phyloP scores from a whole-genome alignment of 1,140 invertebrate species.

The Drosophila truncata region DNA sequence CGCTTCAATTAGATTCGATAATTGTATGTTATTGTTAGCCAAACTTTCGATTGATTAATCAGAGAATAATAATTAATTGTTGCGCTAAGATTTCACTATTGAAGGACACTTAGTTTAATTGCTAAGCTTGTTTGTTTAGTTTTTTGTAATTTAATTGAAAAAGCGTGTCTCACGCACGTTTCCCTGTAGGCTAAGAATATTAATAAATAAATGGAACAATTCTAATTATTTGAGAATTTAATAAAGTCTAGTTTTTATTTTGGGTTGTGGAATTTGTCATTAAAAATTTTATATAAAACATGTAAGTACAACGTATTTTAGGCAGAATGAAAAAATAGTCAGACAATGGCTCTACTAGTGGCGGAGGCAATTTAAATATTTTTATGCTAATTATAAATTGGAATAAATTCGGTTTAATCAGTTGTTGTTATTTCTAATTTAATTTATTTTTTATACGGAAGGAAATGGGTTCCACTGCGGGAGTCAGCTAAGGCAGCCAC shows the following conservation, averaged over 20 bases:
- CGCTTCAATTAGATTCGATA: conserved; percentile 30
- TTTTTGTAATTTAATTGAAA: conserved; percentile 56
- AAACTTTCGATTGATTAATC: conserved; percentile 40
- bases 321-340: background rate
- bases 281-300: background rate
- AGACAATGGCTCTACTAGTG: background rate
- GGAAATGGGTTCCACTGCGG: background rate
- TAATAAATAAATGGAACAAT: conserved; percentile 65
- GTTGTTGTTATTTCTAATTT: background rate
- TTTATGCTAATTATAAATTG: background rate
- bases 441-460: background rate
- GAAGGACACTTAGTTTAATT: conserved; percentile 43
- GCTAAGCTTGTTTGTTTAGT: conserved; percentile 79
- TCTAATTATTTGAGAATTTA: conserved; percentile 25
- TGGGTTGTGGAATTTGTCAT: background rate
- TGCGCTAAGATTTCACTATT: conserved; percentile 71
- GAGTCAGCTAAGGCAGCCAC: background rate
- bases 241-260: background rate
- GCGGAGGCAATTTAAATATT: background rate
- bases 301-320: background rate
- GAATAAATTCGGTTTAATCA: background rate
- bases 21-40: conserved; percentile 57
- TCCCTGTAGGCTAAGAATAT: conserved; percentile 60
- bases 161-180: conserved; percentile 67
- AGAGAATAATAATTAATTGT: conserved; percentile 68